These are phyloP conservation scores for Limnephilus rhombicus DNA, from an alignment of 2,888 invertebrate species.

Conservation along the genomic window DNA sequence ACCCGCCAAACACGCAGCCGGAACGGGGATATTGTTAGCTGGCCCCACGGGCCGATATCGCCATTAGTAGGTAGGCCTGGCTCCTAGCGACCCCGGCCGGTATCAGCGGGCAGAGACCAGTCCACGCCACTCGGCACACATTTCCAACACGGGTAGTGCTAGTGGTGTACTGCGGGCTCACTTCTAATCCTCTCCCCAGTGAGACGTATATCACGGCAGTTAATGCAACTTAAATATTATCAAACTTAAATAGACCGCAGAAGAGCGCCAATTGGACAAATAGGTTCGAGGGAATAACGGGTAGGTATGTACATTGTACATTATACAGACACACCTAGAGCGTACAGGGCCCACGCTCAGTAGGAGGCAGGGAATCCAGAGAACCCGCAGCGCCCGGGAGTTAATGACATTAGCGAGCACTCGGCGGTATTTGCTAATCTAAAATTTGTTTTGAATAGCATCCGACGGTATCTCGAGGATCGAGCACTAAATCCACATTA, in stretches of 20 bases:
- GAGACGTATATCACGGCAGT: slow-evolving; percentile 33
- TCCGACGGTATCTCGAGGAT: not conserved
- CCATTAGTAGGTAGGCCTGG: not conserved
- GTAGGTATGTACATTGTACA: not conserved
- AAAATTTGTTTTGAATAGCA: slow-evolving; percentile 58
- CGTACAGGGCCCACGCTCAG: not conserved
- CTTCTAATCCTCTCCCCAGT: not conserved
- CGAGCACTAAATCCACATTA: not conserved
- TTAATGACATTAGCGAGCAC: slow-evolving; percentile 9
- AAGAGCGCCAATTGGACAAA: slow-evolving; percentile 36
- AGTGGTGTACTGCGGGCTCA: not conserved
- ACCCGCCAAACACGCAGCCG: not conserved
- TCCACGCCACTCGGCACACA: not conserved
- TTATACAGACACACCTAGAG: not conserved
- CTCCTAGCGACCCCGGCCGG: not conserved
- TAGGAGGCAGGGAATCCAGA: not conserved
- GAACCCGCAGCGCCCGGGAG: not conserved
- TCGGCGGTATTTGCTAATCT: slow-evolving; percentile 50
- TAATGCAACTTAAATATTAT: slow-evolving; percentile 55
- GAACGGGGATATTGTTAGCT: not conserved
- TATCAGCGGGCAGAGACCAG: not conserved
- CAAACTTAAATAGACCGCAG: slow-evolving; percentile 32
- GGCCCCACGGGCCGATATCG: not conserved
- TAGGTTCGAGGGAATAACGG: not conserved
- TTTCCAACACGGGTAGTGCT: not conserved